These are phyloP conservation scores for Diuraphis noxia DNA, from an alignment of 1,140 invertebrate genomes.

Conservation along the genomic window DNA sequence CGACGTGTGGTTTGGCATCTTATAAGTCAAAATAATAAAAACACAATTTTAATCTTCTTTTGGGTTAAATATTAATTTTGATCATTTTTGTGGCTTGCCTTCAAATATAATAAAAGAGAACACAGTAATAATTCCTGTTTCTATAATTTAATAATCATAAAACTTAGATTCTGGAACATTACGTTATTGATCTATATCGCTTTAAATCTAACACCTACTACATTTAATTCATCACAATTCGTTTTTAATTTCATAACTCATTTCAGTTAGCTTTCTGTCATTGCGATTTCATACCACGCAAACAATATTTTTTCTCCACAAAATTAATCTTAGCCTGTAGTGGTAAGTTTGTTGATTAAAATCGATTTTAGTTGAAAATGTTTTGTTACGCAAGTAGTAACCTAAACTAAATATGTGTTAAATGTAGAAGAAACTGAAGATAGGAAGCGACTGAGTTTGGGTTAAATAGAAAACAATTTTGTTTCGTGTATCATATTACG, in stretches of 20 bases:
- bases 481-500: background rate
- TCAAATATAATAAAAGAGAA: background rate
- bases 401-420: slow-evolving; percentile 13
- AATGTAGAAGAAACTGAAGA: slow-evolving; percentile 9
- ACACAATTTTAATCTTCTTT: background rate
- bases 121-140: background rate
- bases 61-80: background rate
- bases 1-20: background rate
- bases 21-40: slow-evolving; percentile 8
- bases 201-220: background rate
- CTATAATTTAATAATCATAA: slow-evolving; percentile 3
- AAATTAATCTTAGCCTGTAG: background rate
- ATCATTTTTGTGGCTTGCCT: background rate
- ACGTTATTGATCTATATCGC: background rate
- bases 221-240: background rate
- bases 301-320: background rate
- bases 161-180: background rate
- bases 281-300: background rate
- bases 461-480: background rate
- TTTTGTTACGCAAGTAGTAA: background rate
- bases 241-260: background rate
- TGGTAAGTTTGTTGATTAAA: slow-evolving; percentile 12
- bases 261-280: background rate
- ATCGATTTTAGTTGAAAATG: slow-evolving; percentile 10
- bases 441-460: background rate